Base-by-base conservation (phyloP, 2,888 invertebrate genomes). In the Cheilosia scutellata region DNA sequence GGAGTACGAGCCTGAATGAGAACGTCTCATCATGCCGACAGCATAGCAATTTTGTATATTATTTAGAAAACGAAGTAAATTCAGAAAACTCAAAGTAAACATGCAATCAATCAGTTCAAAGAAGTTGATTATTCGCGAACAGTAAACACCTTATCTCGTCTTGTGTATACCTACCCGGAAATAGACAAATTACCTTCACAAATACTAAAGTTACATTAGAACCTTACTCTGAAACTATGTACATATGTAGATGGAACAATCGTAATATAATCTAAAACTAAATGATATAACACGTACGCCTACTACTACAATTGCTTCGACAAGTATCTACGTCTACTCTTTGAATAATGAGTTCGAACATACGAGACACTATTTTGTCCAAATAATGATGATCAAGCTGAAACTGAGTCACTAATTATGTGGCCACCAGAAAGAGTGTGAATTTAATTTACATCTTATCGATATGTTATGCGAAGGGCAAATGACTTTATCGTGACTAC, bases 181-280 rank as follows among this genome's bases (percentile, higher is more conserved):
- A 70, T 57, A 70, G 63, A 80, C 49, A 33, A 71, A 76, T 80
- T 80, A 78, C 78, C 79, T 79, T 83, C 74, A 72, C 63, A 83
- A 47, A 70, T 11, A 47, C 42, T 63, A 27, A 11, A 53, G 42
- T 68, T 68, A 29, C 16, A 66, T 40, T 42, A 57, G 16, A 71
- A 71, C 71, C 60, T 58, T 53, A 60, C 31, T 6, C 76, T 40
- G 16, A 33, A 53, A 63, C 55, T 44, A 20, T 20, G 20, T 20
- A 63, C 44, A 31, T 44, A 20, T 20, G 20, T 20, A 63, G 55
- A 31, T 62, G 53, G 53, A 44, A 44, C 44, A 25, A 13, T n/a
- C 27, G 68, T 55, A 57, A 78, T 78, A 47, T 31, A 71, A 71
- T 78, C 63, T 55, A 49, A 62, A n/a, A n/a, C 20, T 20, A 20